Evolutionary conservation across 37 sponge, comb jelly and placozoan species (phyloP).

Genomic region (Agelas oroides): DNA sequence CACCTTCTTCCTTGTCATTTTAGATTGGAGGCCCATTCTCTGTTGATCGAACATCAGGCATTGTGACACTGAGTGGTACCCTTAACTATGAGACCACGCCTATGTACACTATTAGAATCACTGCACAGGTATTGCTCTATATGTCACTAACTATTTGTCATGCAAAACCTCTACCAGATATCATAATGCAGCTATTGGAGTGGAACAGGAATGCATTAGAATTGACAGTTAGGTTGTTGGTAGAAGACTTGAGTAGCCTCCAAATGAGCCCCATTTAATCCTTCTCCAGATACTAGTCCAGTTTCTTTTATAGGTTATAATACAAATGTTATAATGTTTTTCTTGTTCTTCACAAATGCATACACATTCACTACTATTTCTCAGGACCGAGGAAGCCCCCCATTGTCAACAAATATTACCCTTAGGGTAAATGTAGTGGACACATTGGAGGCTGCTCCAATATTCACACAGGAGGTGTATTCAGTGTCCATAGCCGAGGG

Average conservation of each 20-base stretch:
- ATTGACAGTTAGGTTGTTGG: too few species aligned
- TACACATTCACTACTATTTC: too few species aligned
- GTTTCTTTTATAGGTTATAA: too few species aligned
- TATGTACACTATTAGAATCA: neutral
- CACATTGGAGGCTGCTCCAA: constrained; percentile 18
- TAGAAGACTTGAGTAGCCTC: too few species aligned
- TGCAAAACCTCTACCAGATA: too few species aligned
- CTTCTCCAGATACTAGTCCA: too few species aligned
- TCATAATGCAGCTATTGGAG: too few species aligned
- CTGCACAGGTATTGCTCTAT: constrained; percentile 11
- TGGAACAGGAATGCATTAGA: too few species aligned
- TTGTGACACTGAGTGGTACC: neutral
- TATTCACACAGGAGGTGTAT: constrained; percentile 21
- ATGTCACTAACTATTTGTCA: neutral
- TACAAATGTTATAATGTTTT: too few species aligned
- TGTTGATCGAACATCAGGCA: neutral
- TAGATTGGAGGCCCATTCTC: constrained; percentile 9
- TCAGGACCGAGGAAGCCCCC: constrained; percentile 37
- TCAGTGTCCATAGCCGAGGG: constrained; percentile 24
- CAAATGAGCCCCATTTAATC: too few species aligned
- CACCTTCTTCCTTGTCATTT: too few species aligned
- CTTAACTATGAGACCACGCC: neutral
- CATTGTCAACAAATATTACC: neutral
- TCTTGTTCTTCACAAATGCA: too few species aligned
- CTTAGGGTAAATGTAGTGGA: constrained; percentile 25